phyloP scores from a whole-genome alignment of 2,113 vertebrate species.

The Corvus cornix region DNA sequence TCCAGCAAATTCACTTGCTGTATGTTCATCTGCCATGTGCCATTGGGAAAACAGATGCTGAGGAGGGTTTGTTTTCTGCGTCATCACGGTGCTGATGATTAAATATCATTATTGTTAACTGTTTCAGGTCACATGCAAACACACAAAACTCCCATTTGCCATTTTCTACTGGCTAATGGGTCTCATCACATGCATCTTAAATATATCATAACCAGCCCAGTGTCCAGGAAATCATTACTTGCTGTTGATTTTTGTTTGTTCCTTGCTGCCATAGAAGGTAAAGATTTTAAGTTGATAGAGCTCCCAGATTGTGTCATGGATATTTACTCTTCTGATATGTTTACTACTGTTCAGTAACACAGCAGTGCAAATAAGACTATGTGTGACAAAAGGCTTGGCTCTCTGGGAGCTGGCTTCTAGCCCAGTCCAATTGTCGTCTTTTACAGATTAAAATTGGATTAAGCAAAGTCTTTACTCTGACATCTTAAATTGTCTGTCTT shows the following conservation, averaged over 20 bases:
- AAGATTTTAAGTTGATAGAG: background rate
- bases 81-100: background rate
- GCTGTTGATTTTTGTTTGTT: background rate
- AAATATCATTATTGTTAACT: background rate
- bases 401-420: background rate
- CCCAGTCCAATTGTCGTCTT: background rate
- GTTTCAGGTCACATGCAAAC: background rate
- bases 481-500: background rate
- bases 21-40: background rate
- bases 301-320: background rate
- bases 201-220: background rate
- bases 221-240: background rate
- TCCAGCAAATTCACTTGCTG: background rate
- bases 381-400: background rate
- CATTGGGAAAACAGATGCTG: background rate
- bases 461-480: background rate
- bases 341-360: background rate
- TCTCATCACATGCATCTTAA: background rate
- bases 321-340: background rate
- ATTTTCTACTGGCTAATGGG: background rate
- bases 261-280: background rate
- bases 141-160: background rate
- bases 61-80: background rate
- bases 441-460: background rate
- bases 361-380: background rate